Percentiles rank a stretch among this genome's conserved stretches.
These are phyloP conservation scores for Brachypalpus laphriformis DNA, from an alignment of 2,888 invertebrate genomes.

Conservation along the genomic window DNA sequence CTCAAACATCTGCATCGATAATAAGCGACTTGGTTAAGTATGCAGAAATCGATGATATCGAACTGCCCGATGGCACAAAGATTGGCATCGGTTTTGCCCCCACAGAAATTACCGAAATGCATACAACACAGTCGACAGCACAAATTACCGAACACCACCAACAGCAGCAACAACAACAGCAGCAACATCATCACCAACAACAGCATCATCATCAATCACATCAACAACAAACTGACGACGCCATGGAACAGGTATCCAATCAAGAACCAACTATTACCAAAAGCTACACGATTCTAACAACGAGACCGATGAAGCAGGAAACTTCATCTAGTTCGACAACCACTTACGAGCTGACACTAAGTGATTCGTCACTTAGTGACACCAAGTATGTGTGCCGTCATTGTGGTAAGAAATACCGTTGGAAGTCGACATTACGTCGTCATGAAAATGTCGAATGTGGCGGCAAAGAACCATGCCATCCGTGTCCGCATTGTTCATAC, in stretches of 20 bases:
- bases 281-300: conserved; percentile 82
- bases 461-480: conserved; percentile 91
- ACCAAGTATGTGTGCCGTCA: conserved; percentile 90
- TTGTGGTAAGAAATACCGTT: conserved; percentile 93
- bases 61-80: conserved; percentile 83
- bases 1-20: conserved; percentile 82
- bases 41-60: conserved; percentile 83
- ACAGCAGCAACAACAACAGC: conserved; percentile 64
- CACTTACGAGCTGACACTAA: conserved; percentile 81
- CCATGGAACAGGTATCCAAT: conserved; percentile 75
- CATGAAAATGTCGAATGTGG: conserved; percentile 94
- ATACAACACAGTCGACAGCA: conserved; percentile 77
- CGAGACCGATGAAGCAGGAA: conserved; percentile 82
- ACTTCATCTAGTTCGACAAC: conserved; percentile 79
- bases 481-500: conserved; percentile 91
- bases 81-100: conserved; percentile 83
- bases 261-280: conserved; percentile 79
- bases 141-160: conserved; percentile 79
- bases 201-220: conserved; percentile 78
- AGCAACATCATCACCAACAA: conserved; percentile 75
- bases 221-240: conserved; percentile 77
- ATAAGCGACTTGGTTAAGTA: conserved; percentile 82
- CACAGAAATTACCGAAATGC: conserved; percentile 82
- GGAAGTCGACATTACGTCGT: conserved; percentile 92
- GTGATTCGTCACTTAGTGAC: conserved; percentile 81